phyloP scores from a whole-genome alignment of 2,888 invertebrate genomes.

The Drosophila fungiperda region DNA sequence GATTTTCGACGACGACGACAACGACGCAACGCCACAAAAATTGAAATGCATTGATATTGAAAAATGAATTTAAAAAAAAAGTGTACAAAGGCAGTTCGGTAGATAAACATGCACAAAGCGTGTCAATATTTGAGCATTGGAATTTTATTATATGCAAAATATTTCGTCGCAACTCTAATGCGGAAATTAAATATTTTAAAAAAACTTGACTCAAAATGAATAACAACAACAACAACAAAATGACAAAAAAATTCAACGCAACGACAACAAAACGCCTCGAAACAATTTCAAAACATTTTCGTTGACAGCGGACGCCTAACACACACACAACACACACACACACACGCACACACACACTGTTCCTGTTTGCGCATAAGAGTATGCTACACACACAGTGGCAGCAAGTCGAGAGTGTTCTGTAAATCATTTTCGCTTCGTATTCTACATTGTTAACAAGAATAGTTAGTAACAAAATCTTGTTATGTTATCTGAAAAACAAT shows the following conservation, averaged over 20 bases:
- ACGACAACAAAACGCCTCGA: conserved; percentile 31
- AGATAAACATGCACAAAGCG: conserved; percentile 36
- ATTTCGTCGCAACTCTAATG: conserved; percentile 60
- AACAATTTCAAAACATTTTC: conserved; percentile 77
- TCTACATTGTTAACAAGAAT: not conserved
- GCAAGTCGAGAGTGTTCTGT: conserved; percentile 42
- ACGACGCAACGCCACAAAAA: conserved; percentile 58
- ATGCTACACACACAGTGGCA: conserved; percentile 56
- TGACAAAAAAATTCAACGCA: not conserved
- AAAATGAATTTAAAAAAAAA: conserved; percentile 63
- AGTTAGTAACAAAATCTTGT: not conserved
- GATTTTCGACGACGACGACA: conserved; percentile 68
- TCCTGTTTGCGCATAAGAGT: conserved; percentile 64
- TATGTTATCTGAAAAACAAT: not conserved
- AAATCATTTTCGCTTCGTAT: conserved; percentile 7
- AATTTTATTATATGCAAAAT: conserved; percentile 42
- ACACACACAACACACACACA: conserved; percentile 13
- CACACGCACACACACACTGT: conserved; percentile 27
- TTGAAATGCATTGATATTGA: conserved; percentile 79
- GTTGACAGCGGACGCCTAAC: conserved; percentile 61
- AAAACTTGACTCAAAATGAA: conserved; percentile 30
- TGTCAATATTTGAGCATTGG: conserved; percentile 57
- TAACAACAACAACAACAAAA: conserved; percentile 3
- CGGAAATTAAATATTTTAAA: conserved; percentile 76
- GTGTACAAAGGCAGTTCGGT: conserved; percentile 4